phyloP scores from a whole-genome alignment of 2,888 invertebrate genomes.

The Protodeltote pygarga region DNA sequence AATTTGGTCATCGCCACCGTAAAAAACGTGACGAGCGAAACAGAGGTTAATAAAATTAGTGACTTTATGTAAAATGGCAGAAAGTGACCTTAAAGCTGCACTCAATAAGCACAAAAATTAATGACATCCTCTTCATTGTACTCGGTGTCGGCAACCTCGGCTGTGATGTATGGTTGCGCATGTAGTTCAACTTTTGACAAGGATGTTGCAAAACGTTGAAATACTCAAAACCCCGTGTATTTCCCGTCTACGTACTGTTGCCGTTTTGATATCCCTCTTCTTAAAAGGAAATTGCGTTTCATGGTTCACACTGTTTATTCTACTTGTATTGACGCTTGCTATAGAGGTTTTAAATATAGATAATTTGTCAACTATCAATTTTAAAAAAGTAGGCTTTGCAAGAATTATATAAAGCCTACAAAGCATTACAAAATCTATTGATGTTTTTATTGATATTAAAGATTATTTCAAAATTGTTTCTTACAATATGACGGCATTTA shows the following conservation, averaged over 20 bases:
- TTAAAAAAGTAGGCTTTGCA: too few relatives aligned
- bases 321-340: too few relatives aligned
- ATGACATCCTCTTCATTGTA: slow-evolving; percentile 50
- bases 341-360: too few relatives aligned
- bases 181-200: slow-evolving; percentile 37
- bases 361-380: too few relatives aligned
- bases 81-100: slow-evolving; percentile 35
- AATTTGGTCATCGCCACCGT: too few relatives aligned
- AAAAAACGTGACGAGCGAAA: too few relatives aligned
- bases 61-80: slow-evolving; percentile 19
- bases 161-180: slow-evolving; percentile 25
- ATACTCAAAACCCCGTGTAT: slow-evolving; percentile 27
- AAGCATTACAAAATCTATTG: too few relatives aligned
- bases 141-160: slow-evolving; percentile 31
- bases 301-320: slow-evolving; percentile 5
- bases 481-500: too few relatives aligned
- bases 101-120: slow-evolving; percentile 33
- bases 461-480: too few relatives aligned
- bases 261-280: slow-evolving; percentile 38
- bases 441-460: too few relatives aligned
- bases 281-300: slow-evolving; percentile 16
- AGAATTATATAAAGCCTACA: too few relatives aligned
- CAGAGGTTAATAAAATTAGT: not conserved
- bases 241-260: slow-evolving; percentile 16
- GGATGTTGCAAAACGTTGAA: slow-evolving; percentile 36